Evolutionary conservation across 2,797 vertebrate species (phyloP).

Genomic region (Huso huso): DNA sequence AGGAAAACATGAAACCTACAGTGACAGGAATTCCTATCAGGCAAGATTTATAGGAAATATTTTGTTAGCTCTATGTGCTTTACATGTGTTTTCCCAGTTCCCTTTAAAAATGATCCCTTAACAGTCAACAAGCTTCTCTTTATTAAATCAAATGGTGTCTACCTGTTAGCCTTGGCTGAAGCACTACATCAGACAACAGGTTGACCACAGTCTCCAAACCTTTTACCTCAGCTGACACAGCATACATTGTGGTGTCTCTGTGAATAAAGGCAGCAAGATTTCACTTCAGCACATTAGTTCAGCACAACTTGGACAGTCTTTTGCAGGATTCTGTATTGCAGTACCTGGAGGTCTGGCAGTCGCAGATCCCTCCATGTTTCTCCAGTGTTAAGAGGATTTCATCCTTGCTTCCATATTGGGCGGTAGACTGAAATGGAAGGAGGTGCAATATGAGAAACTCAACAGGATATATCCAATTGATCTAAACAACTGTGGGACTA

Average conservation of each 20-base stretch:
- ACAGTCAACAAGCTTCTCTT: too few species aligned
- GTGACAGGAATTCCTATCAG: too few species aligned
- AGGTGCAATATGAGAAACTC: neutral
- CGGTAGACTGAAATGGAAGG: constrained; percentile 69
- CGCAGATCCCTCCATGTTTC: constrained; percentile 92
- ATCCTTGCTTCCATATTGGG: constrained; percentile 84
- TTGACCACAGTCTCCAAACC: constrained; percentile 86
- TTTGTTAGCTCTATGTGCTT: too few species aligned
- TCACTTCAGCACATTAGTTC: neutral
- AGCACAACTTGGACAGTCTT: neutral
- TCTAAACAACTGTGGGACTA: accelerated
- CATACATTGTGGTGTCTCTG: constrained; percentile 97
- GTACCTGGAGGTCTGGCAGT: constrained; percentile 91
- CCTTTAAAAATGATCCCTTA: too few species aligned
- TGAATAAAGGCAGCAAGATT: constrained; percentile 14
- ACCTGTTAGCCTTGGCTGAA: constrained; percentile 85
- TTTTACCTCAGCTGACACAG: constrained; percentile 84
- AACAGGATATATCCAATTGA: too few species aligned
- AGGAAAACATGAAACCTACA: too few species aligned
- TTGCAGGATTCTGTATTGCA: neutral
- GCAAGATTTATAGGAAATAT: too few species aligned
- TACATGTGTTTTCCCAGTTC: too few species aligned
- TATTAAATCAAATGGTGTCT: neutral
- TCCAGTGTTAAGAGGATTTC: constrained; percentile 88
- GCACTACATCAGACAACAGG: constrained; percentile 78